Conservation (phyloP, 2,113 vertebrate genomes). For the Australoheros scitulus region DNA sequence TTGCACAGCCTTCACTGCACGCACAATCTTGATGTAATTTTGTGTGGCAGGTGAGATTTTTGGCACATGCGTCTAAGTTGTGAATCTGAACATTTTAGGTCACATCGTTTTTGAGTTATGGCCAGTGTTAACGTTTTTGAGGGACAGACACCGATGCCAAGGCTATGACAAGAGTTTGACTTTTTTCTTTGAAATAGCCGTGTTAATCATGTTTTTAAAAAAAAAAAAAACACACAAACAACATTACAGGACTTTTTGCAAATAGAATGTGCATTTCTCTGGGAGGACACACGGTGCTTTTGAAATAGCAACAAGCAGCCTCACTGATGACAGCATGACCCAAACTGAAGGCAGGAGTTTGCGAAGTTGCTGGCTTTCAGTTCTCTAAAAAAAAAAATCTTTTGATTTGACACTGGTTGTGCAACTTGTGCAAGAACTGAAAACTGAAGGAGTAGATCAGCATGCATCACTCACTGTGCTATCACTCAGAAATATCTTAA, state of each 20-base stretch:
- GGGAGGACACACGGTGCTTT: not conserved
- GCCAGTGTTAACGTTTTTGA: too few relatives aligned
- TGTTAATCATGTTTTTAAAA: too few relatives aligned
- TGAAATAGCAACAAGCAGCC: constrained; percentile 5
- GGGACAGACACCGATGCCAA: too few relatives aligned
- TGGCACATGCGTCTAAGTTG: too few relatives aligned
- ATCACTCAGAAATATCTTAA: not conserved
- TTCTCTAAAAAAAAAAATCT: not conserved
- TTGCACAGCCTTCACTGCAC: not conserved
- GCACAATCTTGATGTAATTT: not conserved
- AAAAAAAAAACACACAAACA: too few relatives aligned
- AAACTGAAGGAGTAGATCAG: constrained; percentile 12
- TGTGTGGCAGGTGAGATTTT: not conserved
- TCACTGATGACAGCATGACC: constrained; percentile 16
- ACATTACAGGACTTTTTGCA: constrained; percentile 51
- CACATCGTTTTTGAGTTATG: too few relatives aligned
- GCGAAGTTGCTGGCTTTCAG: not conserved
- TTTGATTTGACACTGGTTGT: constrained; percentile 34
- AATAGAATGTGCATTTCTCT: constrained; percentile 23
- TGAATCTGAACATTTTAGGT: too few relatives aligned
- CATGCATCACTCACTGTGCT: constrained; percentile 43
- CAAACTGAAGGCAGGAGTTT: not conserved
- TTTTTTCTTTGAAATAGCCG: too few relatives aligned
- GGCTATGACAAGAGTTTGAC: too few relatives aligned
- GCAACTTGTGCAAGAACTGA: not conserved